A percentile compares a stretch with the other conserved stretches of the same genome.
Conservation (phyloP, 2,888 invertebrate genomes). For the Penaeus monodon region DNA sequence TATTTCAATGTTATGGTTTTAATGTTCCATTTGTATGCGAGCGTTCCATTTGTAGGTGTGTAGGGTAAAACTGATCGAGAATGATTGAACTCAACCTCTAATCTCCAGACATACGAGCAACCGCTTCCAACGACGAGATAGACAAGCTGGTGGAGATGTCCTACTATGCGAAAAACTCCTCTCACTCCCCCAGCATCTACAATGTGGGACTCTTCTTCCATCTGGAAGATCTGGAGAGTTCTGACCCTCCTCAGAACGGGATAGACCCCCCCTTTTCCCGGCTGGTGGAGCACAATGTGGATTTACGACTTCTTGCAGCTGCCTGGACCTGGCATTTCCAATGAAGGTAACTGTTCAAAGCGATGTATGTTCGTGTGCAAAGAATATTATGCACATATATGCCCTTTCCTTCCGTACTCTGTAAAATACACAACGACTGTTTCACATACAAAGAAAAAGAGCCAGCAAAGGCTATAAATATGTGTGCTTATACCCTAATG, state of each 20-base stretch:
- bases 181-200: background rate
- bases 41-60: no score
- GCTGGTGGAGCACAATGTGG: constrained; percentile 42
- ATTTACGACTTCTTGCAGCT: constrained; percentile 54
- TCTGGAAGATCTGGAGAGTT: constrained; percentile 10
- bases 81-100: background rate
- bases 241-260: constrained; percentile 20
- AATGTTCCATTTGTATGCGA: no score
- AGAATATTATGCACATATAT: background rate
- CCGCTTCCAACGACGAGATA: constrained; percentile 39
- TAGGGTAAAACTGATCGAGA: no score
- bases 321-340: constrained; percentile 53
- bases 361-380: background rate
- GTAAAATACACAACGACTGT: no score
- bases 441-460: no score
- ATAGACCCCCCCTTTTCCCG: constrained; percentile 50
- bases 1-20: no score
- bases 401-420: no score
- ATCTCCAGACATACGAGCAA: background rate
- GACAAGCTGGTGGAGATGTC: constrained; percentile 45
- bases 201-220: constrained; percentile 51
- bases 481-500: background rate
- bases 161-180: constrained; percentile 38
- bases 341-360: background rate
- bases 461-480: background rate